Base-by-base conservation (phyloP, 2,113 vertebrate genomes). In the Lepisosteus oculatus region DNA sequence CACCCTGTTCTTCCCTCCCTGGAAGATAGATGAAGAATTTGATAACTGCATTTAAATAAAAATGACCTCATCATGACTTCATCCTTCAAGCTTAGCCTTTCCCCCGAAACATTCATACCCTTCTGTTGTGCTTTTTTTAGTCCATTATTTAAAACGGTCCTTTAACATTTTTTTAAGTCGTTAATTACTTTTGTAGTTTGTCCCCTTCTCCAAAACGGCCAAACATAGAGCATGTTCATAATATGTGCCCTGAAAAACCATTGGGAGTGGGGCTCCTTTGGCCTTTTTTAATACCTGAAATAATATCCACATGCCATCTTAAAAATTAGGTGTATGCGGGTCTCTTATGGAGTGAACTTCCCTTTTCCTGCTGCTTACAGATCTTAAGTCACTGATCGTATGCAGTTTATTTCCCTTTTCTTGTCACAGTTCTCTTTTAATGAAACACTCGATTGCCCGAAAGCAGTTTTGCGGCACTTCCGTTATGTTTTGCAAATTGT, bases 141-240 rank as follows among this genome's bases (percentile, higher is more conserved):
- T 72, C 54, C 15, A 47, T 65, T 66, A 43, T 56, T 43, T 55
- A 43, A 61, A 45, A 29, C 64, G 71, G 65, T 51, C 51, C 66
- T 11, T 73, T 77, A 65, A 55, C 42, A 17, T 66, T 41, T 70
- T 54, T 67, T 5, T 74, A 78, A 59, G 44, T 73, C 64, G 67
- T 72, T 69, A 62, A 75, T 75, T 72, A 70, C 51, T 72, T 61
- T 56, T 68, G 47, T 51, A 56, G 68, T 78, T 65, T 7, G 54
- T n/a, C 56, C 47, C 47, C 47, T 29, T 29, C 29, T 29, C 29
- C 2, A 29, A 29, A 29, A 29, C 2, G 29, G 29, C 29, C 29
- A 29, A 29, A 29, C 29, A 29, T 29, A 29, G 29, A 29, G 29
- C 29, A 29, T 29, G 29, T 29, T 29, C 29, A 29, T 29, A 29